Conservation (phyloP, 2,797 vertebrate species). For the Enteromius mattozi region DNA sequence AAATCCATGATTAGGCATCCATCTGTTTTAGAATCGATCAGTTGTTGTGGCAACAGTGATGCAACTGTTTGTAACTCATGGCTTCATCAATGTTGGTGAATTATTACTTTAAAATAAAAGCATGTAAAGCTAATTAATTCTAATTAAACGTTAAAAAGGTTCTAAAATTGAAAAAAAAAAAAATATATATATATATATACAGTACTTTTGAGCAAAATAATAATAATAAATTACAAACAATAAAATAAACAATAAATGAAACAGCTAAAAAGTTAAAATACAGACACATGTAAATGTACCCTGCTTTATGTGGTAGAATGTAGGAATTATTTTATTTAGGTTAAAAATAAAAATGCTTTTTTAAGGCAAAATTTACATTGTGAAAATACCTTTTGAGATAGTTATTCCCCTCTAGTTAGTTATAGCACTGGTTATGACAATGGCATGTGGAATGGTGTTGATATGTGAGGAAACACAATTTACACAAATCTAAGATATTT, state of each 20-base stretch:
- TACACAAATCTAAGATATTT: conserved; percentile 67
- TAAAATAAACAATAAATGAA: too few species aligned
- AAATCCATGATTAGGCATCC: neutral
- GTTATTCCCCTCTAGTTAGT: neutral
- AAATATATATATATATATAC: too few species aligned
- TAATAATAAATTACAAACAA: too few species aligned
- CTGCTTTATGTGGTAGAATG: neutral
- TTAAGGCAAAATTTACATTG: neutral
- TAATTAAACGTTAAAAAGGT: too few species aligned
- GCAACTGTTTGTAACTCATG: neutral
- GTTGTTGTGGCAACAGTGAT: neutral
- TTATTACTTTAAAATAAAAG: neutral
- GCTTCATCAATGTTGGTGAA: neutral
- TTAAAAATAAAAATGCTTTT: neutral
- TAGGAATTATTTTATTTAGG: neutral
- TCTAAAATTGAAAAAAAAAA: too few species aligned
- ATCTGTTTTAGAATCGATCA: neutral
- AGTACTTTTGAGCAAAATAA: too few species aligned
- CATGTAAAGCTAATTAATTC: neutral
- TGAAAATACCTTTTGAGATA: neutral
- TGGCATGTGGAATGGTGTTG: neutral
- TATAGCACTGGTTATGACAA: neutral
- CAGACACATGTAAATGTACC: too few species aligned
- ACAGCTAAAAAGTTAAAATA: too few species aligned
- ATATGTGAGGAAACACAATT: neutral